Conservation (phyloP, 2,113 vertebrate species). For the Lanius collurio region DNA sequence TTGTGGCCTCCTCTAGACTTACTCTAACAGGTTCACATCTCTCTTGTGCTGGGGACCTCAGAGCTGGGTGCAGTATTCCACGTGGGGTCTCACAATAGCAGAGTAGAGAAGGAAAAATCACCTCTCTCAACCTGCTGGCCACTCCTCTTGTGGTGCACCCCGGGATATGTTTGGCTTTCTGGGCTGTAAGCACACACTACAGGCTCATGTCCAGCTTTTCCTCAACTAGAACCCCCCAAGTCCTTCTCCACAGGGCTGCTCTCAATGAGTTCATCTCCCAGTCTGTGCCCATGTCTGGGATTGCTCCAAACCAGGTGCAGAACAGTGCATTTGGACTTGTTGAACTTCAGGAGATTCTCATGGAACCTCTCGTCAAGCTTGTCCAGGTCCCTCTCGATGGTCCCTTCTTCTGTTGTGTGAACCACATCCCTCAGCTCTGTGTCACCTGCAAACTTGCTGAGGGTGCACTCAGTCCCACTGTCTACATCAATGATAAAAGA, state of each 20-base stretch:
- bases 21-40: not conserved
- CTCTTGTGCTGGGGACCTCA: not conserved
- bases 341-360: not conserved
- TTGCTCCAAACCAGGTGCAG: not conserved
- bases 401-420: not conserved
- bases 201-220: not conserved
- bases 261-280: not conserved
- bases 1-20: not conserved
- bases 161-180: not conserved
- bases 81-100: not conserved
- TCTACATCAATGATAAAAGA: not conserved
- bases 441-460: not conserved
- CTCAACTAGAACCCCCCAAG: not conserved
- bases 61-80: not conserved
- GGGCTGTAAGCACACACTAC: fast-evolving
- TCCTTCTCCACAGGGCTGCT: no score
- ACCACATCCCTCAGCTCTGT: not conserved
- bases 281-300: not conserved
- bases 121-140: not conserved
- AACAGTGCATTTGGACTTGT: not conserved
- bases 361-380: fast-evolving
- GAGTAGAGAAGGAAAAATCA: not conserved
- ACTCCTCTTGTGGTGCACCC: not conserved
- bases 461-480: not conserved
- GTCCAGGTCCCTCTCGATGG: not conserved